A percentile compares a stretch with the other conserved stretches of the same genome.
phyloP scores from a whole-genome alignment of 1,140 invertebrate species.

The Saccostrea glomerata region DNA sequence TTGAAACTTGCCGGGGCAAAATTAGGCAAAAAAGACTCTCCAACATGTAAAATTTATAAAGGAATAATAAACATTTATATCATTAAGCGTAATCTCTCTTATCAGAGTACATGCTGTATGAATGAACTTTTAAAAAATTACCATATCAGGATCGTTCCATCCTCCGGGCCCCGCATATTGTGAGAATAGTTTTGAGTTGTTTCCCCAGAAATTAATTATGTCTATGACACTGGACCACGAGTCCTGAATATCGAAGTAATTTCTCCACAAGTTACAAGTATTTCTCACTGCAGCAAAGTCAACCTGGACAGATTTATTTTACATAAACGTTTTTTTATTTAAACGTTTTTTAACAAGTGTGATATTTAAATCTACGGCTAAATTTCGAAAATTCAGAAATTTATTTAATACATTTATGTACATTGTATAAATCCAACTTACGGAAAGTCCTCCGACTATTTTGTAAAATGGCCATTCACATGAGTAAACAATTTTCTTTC shows the following conservation, averaged over 20 bases:
- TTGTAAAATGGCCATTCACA: constrained; percentile 67
- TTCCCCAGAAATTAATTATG: constrained; percentile 97
- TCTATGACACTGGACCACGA: constrained; percentile 93
- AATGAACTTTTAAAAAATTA: constrained; percentile 72
- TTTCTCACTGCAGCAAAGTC: constrained; percentile 92
- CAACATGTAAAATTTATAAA: too few species aligned
- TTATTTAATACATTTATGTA: too few species aligned
- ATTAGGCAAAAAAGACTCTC: too few species aligned
- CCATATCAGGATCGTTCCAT: constrained; percentile 99
- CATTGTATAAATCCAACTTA: neutral
- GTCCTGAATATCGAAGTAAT: constrained; percentile 96
- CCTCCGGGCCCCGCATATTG: constrained; percentile 95
- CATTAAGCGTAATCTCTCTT: too few species aligned
- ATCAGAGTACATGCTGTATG: too few species aligned
- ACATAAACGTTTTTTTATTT: neutral
- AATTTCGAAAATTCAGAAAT: neutral
- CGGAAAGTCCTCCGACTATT: constrained; percentile 18
- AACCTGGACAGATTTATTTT: constrained; percentile 83
- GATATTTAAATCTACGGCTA: neutral
- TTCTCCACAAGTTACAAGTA: constrained; percentile 97
- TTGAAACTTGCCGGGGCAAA: too few species aligned
- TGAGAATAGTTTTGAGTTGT: constrained; percentile 93
- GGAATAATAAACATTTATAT: too few species aligned
- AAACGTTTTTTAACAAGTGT: neutral
- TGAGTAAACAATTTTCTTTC: constrained; percentile 88